These are phyloP conservation scores for Phortica okadai DNA, from an alignment of 2,888 invertebrate species.

Conservation along the genomic window DNA sequence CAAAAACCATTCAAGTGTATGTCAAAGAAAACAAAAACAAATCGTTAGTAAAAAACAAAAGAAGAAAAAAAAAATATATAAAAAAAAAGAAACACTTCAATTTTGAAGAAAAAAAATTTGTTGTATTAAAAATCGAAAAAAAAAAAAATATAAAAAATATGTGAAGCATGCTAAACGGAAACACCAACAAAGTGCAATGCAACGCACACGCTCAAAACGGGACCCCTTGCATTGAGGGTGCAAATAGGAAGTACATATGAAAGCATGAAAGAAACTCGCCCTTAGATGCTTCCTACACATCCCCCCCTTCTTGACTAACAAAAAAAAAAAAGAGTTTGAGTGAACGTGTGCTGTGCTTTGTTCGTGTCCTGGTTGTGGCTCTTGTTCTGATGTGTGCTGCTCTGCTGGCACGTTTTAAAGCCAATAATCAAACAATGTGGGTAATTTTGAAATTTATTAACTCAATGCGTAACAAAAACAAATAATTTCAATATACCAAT, in stretches of 20 bases:
- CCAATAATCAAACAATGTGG: slow-evolving; percentile 61
- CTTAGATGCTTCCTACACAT: neutral
- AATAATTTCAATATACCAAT: slow-evolving; percentile 37
- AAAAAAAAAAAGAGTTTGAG: too few relatives aligned
- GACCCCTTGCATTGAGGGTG: neutral
- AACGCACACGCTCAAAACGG: neutral
- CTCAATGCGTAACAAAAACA: slow-evolving; percentile 35
- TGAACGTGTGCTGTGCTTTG: neutral
- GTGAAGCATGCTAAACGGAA: slow-evolving; percentile 25
- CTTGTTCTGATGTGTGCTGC: neutral
- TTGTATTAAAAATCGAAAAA: neutral
- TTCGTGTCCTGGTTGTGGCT: neutral
- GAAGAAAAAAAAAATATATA: slow-evolving; percentile 15
- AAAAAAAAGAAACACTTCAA: slow-evolving; percentile 19
- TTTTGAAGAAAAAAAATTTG: neutral
- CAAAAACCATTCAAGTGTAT: slow-evolving; percentile 20
- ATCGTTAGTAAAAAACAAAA: slow-evolving; percentile 21
- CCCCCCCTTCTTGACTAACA: too few relatives aligned
- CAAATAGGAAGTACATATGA: neutral
- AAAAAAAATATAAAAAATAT: slow-evolving; percentile 1
- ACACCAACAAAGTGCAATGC: slow-evolving; percentile 11
- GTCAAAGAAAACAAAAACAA: slow-evolving; percentile 15
- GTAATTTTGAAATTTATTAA: slow-evolving; percentile 58
- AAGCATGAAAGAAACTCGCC: slow-evolving; percentile 44
- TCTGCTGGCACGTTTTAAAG: slow-evolving; percentile 38